phyloP scores from a whole-genome alignment of 2,888 invertebrate genomes.

The Gastracanthus pulcherrimus region DNA sequence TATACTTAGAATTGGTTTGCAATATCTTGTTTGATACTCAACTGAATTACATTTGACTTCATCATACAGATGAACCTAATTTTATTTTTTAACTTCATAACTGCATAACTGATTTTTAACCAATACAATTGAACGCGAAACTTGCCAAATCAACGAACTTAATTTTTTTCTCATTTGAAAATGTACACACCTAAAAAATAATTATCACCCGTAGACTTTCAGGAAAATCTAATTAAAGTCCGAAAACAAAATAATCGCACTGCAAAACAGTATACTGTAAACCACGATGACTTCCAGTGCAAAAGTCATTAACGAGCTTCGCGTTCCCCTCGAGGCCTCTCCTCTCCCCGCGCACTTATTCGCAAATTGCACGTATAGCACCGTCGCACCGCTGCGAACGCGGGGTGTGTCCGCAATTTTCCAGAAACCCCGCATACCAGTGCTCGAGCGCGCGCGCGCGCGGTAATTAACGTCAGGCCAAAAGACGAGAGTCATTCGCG shows the following conservation, averaged over 20 bases:
- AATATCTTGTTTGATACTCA: too few species aligned
- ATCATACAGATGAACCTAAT: too few species aligned
- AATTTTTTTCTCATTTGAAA: too few species aligned
- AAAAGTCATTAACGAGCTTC: neutral
- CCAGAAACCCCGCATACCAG: slow-evolving; percentile 2
- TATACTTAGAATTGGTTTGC: too few species aligned
- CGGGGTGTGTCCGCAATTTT: slow-evolving; percentile 39
- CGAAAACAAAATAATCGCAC: too few species aligned
- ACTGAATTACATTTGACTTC: too few species aligned
- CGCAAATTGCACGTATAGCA: slow-evolving; percentile 32
- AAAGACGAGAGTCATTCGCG: slow-evolving; percentile 46
- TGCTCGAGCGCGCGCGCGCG: neutral
- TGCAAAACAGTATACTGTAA: too few species aligned
- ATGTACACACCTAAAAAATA: neutral
- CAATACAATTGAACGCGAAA: too few species aligned
- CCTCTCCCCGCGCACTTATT: neutral
- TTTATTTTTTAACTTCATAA: too few species aligned
- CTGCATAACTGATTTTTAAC: too few species aligned
- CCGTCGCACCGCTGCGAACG: neutral
- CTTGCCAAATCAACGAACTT: too few species aligned
- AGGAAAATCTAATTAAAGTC: too few species aligned
- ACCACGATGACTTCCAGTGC: neutral
- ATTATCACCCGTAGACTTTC: neutral
- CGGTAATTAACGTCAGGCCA: slow-evolving; percentile 31
- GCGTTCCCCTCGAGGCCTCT: neutral